Percentiles rank a stretch among this genome's conserved stretches.
Evolutionary conservation across 2,113 vertebrate species (phyloP).

Genomic region (Hippocampus guttulatus): DNA sequence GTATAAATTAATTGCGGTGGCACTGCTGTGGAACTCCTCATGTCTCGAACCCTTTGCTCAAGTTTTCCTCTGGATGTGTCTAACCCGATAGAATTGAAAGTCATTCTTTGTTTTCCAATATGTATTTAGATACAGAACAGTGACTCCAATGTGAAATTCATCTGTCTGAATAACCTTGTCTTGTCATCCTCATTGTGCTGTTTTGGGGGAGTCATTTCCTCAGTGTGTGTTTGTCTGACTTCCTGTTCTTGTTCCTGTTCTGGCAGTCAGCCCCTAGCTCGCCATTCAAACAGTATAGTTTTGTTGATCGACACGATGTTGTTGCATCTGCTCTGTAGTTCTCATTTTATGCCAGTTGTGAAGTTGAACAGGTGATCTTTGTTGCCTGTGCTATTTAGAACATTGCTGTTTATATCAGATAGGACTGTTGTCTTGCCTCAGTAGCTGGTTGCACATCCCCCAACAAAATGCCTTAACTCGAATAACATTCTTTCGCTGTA

Average conservation of each 20-base stretch:
- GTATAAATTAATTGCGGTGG: not conserved
- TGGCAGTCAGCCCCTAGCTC: not conserved
- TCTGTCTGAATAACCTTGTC: not conserved
- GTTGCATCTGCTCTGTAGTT: not conserved
- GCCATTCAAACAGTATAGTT: not conserved
- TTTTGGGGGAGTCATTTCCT: not conserved
- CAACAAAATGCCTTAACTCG: conserved; percentile 12
- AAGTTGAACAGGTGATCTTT: not conserved
- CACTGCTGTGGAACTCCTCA: not conserved
- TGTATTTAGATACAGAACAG: not conserved
- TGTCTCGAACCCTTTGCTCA: not conserved
- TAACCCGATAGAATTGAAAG: not conserved
- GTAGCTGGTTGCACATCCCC: not conserved
- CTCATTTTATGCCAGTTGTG: not conserved
- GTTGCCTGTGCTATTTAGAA: not conserved
- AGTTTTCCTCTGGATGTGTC: not conserved
- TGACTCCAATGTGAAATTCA: not conserved
- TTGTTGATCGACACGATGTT: not conserved
- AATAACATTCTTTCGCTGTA: conserved; percentile 12
- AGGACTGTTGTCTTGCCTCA: not conserved
- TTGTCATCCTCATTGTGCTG: not conserved
- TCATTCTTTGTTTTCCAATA: not conserved
- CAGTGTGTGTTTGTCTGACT: not conserved
- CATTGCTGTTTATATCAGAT: not conserved
- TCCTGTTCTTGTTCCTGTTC: not conserved